A percentile compares a stretch with the other conserved stretches of the same genome.
phyloP scores from a whole-genome alignment of 2,113 vertebrate genomes.

The Pluvialis apricaria region DNA sequence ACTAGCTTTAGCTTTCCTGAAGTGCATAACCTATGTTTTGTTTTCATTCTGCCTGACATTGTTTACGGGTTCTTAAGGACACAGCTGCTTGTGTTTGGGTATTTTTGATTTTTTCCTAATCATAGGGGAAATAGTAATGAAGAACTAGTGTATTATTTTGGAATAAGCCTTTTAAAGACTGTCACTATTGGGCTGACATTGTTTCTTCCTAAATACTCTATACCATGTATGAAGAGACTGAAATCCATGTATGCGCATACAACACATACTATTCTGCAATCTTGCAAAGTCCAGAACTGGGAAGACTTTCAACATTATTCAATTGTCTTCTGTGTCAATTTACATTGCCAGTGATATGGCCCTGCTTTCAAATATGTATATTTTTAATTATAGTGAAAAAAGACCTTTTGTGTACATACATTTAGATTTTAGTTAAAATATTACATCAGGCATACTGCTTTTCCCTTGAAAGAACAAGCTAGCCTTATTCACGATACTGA shows the following conservation, averaged over 20 bases:
- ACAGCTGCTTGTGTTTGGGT: accelerated
- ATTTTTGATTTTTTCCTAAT: neutral
- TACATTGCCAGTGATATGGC: neutral
- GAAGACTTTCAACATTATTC: neutral
- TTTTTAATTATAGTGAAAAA: neutral
- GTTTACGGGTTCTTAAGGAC: neutral
- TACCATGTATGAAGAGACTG: neutral
- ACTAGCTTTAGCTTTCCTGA: neutral
- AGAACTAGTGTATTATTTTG: neutral
- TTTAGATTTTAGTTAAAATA: neutral
- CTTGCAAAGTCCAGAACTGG: neutral
- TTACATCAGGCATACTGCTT: accelerated
- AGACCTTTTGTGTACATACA: neutral
- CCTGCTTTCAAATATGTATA: neutral
- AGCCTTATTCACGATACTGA: neutral
- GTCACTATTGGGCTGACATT: neutral
- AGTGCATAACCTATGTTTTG: neutral
- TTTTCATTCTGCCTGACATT: neutral
- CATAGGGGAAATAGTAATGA: neutral
- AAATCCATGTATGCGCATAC: accelerated
- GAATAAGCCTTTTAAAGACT: neutral
- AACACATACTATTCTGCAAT: neutral
- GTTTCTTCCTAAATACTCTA: neutral
- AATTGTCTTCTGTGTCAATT: neutral
- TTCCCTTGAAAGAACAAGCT: neutral